Conservation (phyloP, 2,888 invertebrate genomes). For the Euspilapteryx auroguttella region DNA sequence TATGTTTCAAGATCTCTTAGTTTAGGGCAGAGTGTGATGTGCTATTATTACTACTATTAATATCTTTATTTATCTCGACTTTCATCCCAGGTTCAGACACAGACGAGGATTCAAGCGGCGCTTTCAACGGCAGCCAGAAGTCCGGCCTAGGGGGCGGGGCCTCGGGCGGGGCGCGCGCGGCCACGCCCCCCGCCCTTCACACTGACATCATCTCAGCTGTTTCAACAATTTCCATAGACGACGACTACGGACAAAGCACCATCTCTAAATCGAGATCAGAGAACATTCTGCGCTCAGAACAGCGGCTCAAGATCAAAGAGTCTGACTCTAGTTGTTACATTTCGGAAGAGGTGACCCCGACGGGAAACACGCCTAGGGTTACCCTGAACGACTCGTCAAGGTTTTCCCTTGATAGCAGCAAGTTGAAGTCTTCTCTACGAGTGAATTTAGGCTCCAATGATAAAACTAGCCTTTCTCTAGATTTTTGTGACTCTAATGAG, state of each 20-base stretch:
- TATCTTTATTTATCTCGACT: no score
- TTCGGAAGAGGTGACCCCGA: slow-evolving; percentile 46
- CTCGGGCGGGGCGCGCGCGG: no score
- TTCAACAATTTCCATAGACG: slow-evolving; percentile 53
- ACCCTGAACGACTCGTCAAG: slow-evolving; percentile 36
- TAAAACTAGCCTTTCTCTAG: slow-evolving; percentile 41
- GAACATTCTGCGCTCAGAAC: slow-evolving; percentile 47
- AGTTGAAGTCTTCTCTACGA: slow-evolving; percentile 36
- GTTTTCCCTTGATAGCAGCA: slow-evolving; percentile 44
- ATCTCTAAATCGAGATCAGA: slow-evolving; percentile 53
- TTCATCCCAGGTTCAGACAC: slow-evolving; percentile 35
- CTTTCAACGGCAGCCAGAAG: slow-evolving; percentile 51
- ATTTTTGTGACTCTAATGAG: slow-evolving; percentile 52
- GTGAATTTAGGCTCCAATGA: slow-evolving; percentile 30
- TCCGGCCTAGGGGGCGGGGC: no score
- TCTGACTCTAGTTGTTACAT: slow-evolving; percentile 53
- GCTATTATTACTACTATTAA: no score
- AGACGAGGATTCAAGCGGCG: slow-evolving; percentile 50
- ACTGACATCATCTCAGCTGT: slow-evolving; percentile 50
- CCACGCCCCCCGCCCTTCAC: no score
- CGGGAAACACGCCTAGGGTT: slow-evolving; percentile 31
- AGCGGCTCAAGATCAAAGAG: slow-evolving; percentile 27
- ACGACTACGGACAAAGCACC: slow-evolving; percentile 44
- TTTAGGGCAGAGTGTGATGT: no score
- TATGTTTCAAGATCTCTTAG: no score